Evolutionary conservation across 2,797 vertebrate species (phyloP).

Genomic region (Typhlichthys subterraneus): DNA sequence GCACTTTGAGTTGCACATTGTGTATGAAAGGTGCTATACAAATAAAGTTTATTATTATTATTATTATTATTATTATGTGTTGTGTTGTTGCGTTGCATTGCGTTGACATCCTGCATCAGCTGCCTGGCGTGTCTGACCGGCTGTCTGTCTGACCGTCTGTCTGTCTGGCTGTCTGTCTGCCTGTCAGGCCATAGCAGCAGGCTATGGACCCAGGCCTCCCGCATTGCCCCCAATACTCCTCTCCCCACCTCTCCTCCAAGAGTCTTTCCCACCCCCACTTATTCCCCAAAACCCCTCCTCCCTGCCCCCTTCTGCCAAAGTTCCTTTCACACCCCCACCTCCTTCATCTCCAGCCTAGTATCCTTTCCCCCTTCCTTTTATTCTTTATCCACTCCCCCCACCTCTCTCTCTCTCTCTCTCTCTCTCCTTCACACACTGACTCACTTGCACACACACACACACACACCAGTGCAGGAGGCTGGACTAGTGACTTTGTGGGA

Average conservation of each 20-base stretch:
- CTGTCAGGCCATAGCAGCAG: neutral
- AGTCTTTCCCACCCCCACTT: constrained; percentile 9
- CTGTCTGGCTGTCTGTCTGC: neutral
- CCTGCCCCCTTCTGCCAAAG: constrained; percentile 21
- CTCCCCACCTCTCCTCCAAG: too few species aligned
- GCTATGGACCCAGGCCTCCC: constrained; percentile 22
- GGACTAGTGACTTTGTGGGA: constrained; percentile 56
- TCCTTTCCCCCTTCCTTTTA: neutral
- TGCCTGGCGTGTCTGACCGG: constrained; percentile 17
- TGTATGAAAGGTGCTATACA: too few species aligned
- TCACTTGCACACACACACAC: neutral
- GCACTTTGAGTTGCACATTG: too few species aligned
- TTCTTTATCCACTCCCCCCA: constrained; percentile 20
- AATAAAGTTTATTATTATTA: too few species aligned
- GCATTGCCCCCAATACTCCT: neutral
- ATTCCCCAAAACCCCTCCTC: constrained; percentile 20
- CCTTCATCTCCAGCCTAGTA: constrained; percentile 25
- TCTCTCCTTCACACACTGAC: constrained; percentile 9
- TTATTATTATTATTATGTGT: too few species aligned
- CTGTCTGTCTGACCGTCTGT: constrained; percentile 27
- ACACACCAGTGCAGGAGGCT: constrained; percentile 45
- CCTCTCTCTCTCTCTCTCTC: constrained; percentile 34
- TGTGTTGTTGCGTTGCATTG: neutral
- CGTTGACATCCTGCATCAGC: constrained; percentile 8
- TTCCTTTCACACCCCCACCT: constrained; percentile 33